Evolutionary conservation across 1,140 invertebrate species (phyloP).

Genomic region (Rhagoletis pomonella): DNA sequence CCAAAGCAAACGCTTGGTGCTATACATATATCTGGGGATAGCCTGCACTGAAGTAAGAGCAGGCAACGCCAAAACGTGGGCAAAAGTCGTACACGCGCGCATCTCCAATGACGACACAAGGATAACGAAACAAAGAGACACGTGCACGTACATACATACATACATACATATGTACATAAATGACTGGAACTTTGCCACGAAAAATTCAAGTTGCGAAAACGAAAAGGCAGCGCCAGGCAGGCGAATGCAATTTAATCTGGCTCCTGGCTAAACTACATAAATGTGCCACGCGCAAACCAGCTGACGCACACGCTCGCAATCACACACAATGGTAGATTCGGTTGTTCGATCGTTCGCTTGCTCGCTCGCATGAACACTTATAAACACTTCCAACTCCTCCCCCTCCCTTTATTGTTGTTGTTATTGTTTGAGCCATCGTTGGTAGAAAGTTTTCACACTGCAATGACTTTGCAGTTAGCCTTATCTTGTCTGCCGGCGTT

Average conservation of each 20-base stretch:
- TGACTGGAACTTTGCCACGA: background rate
- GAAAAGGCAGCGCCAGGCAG: background rate
- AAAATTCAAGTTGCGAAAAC: background rate
- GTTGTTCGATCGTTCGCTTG: too few relatives aligned
- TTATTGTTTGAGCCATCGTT: slow-evolving; percentile 30
- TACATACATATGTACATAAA: background rate
- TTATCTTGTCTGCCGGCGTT: background rate
- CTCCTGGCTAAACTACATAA: slow-evolving; percentile 36
- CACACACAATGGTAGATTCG: background rate
- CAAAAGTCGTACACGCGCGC: background rate
- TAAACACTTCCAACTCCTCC: background rate
- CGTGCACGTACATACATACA: too few relatives aligned
- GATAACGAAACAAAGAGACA: background rate
- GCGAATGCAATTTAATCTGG: slow-evolving; percentile 47
- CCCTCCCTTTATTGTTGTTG: background rate
- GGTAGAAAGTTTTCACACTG: slow-evolving; percentile 40
- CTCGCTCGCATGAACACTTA: too few relatives aligned
- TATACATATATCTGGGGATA: background rate
- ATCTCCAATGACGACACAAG: background rate
- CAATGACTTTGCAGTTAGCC: slow-evolving; percentile 19
- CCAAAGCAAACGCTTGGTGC: too few relatives aligned
- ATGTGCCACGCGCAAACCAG: background rate
- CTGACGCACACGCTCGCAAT: background rate
- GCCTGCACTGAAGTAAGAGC: slow-evolving; percentile 12
- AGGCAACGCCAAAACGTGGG: slow-evolving; percentile 10